Conservation (phyloP, 2,113 vertebrate genomes). For the Caranx ignobilis region DNA sequence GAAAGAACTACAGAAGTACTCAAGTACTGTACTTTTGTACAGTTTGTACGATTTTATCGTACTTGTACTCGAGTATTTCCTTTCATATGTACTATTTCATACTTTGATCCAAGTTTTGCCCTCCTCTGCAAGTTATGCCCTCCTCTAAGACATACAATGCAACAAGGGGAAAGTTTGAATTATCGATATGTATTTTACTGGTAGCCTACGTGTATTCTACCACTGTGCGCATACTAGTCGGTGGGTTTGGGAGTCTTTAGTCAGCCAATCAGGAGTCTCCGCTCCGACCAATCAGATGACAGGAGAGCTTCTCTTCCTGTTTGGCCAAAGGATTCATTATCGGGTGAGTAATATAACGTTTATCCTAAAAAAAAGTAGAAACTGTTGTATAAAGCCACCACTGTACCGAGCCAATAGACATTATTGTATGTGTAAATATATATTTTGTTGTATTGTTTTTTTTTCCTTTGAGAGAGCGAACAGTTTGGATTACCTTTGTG, state of each 20-base stretch:
- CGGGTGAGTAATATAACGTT: constrained; percentile 58
- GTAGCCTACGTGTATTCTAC: too few species aligned
- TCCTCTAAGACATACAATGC: too few species aligned
- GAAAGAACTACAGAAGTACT: not conserved
- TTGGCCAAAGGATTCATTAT: constrained; percentile 55
- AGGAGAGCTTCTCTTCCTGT: constrained; percentile 67
- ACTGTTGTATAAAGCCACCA: not conserved
- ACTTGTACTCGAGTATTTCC: not conserved
- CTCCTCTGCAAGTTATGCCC: too few species aligned
- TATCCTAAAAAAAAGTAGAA: constrained; percentile 21
- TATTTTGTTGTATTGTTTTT: not conserved
- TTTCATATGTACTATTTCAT: too few species aligned
- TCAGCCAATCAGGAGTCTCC: constrained; percentile 46
- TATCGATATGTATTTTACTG: too few species aligned
- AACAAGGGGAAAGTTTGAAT: too few species aligned
- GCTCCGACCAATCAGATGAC: constrained; percentile 49
- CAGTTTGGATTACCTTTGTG: not conserved
- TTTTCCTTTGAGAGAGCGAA: not conserved
- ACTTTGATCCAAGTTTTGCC: too few species aligned
- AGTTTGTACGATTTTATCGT: not conserved
- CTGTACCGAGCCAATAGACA: not conserved
- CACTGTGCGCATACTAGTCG: too few species aligned
- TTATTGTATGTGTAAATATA: fast-evolving
- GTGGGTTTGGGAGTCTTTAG: not conserved
- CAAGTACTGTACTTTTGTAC: not conserved